Percentiles rank a stretch among this genome's conserved stretches.
phyloP scores from a whole-genome alignment of 1,140 invertebrate genomes.

The Zaprionus lachaisei region DNA sequence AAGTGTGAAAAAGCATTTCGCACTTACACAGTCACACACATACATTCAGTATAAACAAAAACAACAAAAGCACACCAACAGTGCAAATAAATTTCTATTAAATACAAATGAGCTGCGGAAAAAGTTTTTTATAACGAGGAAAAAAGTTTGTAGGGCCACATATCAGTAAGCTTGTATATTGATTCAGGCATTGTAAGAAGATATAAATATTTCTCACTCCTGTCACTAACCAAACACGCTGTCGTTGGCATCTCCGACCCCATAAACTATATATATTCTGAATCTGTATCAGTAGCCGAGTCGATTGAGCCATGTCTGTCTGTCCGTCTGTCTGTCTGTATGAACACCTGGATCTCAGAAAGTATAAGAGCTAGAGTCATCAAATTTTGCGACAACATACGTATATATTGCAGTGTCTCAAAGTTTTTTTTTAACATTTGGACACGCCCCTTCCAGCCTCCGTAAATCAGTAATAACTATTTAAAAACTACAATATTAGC shows the following conservation, averaged over 20 bases:
- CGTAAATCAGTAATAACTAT: no score
- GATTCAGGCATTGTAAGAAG: slow-evolving; percentile 26
- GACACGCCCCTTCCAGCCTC: no score
- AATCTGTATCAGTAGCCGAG: no score
- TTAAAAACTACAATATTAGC: no score
- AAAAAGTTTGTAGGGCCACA: slow-evolving; percentile 52
- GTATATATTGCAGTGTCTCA: no score
- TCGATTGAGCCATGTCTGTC: no score
- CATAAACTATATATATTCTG: no score
- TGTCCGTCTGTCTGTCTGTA: no score
- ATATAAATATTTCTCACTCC: not conserved
- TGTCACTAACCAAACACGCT: not conserved
- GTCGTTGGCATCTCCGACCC: not conserved
- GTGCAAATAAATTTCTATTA: slow-evolving; percentile 76
- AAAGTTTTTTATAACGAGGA: slow-evolving; percentile 51
- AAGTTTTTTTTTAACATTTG: no score
- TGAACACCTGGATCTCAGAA: no score
- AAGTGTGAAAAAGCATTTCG: slow-evolving; percentile 70
- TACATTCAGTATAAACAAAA: not conserved
- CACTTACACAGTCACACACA: slow-evolving; percentile 22
- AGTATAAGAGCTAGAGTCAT: no score
- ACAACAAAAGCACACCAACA: slow-evolving; percentile 24
- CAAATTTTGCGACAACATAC: no score
- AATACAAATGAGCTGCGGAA: slow-evolving; percentile 69
- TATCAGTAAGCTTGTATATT: slow-evolving; percentile 32